Base-by-base conservation (phyloP, 2,888 invertebrate genomes). In the Diplazon laetatorius region DNA sequence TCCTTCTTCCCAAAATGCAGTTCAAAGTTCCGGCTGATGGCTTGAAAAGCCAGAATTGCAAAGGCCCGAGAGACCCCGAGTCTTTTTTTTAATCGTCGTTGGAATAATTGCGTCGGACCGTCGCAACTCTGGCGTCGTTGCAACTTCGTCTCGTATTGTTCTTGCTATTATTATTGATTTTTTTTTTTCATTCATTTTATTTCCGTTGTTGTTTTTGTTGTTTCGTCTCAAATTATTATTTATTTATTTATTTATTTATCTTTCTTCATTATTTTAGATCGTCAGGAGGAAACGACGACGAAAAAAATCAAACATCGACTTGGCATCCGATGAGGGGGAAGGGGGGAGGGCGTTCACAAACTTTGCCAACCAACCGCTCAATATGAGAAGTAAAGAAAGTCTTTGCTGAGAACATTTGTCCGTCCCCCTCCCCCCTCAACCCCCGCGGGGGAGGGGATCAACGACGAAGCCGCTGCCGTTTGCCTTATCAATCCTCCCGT, bases 371-470 rank as follows among this genome's bases (percentile, higher is more conserved):
- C 87, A 89, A 90, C 88, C 87, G 86, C 90, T 90, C 90, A 90
- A 90, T 91, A 90, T 90, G 89, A 90, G 89, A 89, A n/a, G n/a
- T n/a, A n/a, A n/a, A n/a, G 90, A 88, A 87, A 90, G 89, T 87
- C 83, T 87, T 87, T 85, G 87, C 86, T 86, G 87, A 88, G 85
- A 87, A 85, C 84, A 86, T 84, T 30, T 85, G 86, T 85, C 87
- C 87, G 85, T 85, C 84, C 85, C 85, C n/a, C n/a, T n/a, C n/a
- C n/a, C n/a, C n/a, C n/a, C n/a, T n/a, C n/a, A n/a, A n/a, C n/a
- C n/a, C n/a, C n/a, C n/a, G n/a, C n/a, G n/a, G n/a, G n/a, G n/a
- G n/a, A n/a, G n/a, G n/a, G n/a, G n/a, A n/a, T n/a, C 85, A 82
- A 86, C 86, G 84, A 88, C 86, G 87, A 86, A 84, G 86, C 4